Conservation (phyloP, 1,140 invertebrate species). For the Lysiphlebus fabarum region DNA sequence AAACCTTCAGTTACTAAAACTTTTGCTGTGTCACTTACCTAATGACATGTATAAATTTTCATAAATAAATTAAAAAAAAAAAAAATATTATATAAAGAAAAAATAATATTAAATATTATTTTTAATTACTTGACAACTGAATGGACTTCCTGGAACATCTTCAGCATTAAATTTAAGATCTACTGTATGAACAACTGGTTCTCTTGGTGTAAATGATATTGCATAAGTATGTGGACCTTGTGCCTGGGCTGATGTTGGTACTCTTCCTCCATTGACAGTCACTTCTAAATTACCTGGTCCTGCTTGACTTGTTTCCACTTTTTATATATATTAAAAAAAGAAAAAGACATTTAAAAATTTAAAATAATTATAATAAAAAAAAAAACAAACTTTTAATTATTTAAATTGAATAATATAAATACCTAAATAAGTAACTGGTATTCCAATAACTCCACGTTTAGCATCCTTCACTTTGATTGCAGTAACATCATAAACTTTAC, state of each 20-base stretch:
- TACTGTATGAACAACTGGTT: constrained; percentile 84
- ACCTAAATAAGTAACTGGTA: constrained; percentile 93
- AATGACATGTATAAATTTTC: background rate
- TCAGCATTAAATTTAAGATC: constrained; percentile 94
- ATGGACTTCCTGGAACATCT: constrained; percentile 85
- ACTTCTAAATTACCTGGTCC: constrained; percentile 96
- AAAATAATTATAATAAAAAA: too few species aligned
- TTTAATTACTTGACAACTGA: constrained; percentile 63
- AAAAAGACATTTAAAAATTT: too few species aligned
- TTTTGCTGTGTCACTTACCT: constrained; percentile 52
- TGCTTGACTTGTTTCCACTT: constrained; percentile 95
- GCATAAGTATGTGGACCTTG: constrained; percentile 94
- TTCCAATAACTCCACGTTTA: constrained; percentile 83
- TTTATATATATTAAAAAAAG: constrained; percentile 14
- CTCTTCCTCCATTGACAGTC: constrained; percentile 91
- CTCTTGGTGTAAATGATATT: constrained; percentile 92
- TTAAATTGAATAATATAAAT: constrained; percentile 35
- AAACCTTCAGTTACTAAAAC: constrained; percentile 72
- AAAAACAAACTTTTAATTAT: too few species aligned
- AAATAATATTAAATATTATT: constrained; percentile 6
- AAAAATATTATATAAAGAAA: background rate
- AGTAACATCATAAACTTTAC: constrained; percentile 92
- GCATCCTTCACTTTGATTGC: constrained; percentile 93
- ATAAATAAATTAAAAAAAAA: background rate
- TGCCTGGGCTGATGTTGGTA: constrained; percentile 91